These are phyloP conservation scores for Dromiciops gliroides DNA, from an alignment of 2,113 vertebrate species.

Conservation along the genomic window DNA sequence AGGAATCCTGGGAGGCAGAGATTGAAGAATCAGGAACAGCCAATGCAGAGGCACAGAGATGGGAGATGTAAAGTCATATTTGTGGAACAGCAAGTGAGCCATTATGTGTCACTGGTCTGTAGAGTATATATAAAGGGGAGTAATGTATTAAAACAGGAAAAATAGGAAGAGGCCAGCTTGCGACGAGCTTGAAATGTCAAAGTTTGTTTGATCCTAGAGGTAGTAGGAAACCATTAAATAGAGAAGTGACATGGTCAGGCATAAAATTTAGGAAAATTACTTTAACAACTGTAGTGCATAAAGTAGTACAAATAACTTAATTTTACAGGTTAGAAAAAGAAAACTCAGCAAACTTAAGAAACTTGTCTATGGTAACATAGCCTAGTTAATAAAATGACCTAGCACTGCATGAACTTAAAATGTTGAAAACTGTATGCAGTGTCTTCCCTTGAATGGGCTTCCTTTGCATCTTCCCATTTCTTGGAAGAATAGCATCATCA, in stretches of 20 bases:
- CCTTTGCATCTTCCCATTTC: neutral
- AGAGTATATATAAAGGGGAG: neutral
- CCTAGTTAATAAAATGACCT: neutral
- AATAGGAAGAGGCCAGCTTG: neutral
- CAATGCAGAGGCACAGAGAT: neutral
- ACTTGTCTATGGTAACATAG: neutral
- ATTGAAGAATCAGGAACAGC: neutral
- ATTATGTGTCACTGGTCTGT: neutral
- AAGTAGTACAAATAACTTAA: neutral
- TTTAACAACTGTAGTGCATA: neutral
- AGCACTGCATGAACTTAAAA: neutral
- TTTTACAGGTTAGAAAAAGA: neutral
- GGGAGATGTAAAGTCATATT: neutral
- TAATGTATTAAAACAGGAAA: neutral
- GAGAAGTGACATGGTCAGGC: neutral
- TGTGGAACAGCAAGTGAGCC: neutral
- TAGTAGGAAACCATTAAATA: neutral
- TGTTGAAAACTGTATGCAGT: neutral
- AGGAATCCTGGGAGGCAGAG: neutral
- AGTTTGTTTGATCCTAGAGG: neutral
- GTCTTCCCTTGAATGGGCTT: neutral
- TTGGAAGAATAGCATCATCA: neutral
- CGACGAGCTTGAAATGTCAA: neutral
- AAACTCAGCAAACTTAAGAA: neutral
- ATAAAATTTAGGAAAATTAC: neutral